Conservation (phyloP, 2,797 vertebrate species). For the Mus caroli region DNA sequence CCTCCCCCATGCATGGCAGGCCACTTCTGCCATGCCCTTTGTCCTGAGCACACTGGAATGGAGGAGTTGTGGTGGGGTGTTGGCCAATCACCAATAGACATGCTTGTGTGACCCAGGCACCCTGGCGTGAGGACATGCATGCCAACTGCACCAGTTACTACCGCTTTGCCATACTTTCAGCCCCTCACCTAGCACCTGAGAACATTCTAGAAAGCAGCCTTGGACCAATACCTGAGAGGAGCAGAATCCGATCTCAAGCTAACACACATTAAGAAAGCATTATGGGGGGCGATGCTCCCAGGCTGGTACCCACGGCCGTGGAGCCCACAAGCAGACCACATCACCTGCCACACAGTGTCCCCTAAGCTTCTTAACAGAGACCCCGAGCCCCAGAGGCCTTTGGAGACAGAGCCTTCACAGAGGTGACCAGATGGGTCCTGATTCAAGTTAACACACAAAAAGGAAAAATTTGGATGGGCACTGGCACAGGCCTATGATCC, state of each 20-base stretch:
- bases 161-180: background rate
- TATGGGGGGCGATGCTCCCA: too few species aligned
- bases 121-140: background rate
- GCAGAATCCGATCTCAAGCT: background rate
- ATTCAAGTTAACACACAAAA: background rate
- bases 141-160: too few species aligned
- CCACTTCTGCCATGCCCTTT: background rate
- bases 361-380: background rate
- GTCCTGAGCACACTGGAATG: background rate
- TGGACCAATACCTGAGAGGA: too few species aligned
- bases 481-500: background rate
- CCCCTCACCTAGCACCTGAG: background rate
- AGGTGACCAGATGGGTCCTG: background rate
- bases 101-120: background rate
- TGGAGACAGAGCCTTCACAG: background rate
- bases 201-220: background rate
- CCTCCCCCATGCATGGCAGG: background rate
- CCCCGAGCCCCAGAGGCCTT: background rate
- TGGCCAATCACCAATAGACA: background rate
- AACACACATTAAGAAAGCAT: too few species aligned
- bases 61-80: background rate
- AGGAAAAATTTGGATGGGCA: background rate
- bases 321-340: background rate
- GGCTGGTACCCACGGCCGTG: rapidly evolving
- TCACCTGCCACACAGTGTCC: background rate